Evolutionary conservation across 2,113 vertebrate species (phyloP), one percentile per base, ranked within the genome.

Genomic region (Chaetorhynchus papuensis): DNA sequence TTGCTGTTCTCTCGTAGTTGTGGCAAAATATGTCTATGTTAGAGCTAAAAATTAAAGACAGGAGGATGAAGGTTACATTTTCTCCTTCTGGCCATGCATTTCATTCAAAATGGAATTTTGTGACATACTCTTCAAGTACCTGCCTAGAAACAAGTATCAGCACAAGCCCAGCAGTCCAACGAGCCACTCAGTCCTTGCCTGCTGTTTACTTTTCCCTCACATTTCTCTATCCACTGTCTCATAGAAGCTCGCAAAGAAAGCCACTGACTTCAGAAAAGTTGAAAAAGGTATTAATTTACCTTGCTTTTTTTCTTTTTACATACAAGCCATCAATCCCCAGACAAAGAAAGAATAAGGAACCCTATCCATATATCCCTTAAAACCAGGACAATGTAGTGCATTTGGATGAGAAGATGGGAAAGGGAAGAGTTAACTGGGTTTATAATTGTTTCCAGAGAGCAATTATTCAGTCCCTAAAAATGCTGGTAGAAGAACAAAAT

Each of bases 391-490:
- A 66, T 75, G 52, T 26, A 75, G 56, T 42, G 41, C 18, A 7
- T 41, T 83, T 76, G 31, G 64, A 90, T 93, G 31, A 87, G 69
- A 95, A 84, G n/a, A 56, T 35, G 35, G 42, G 85, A 90, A 94
- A 91, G 10, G 57, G n/a, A 90, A 89, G 96, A 90, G 86, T 96
- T 97, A 95, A 95, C 31, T 30, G 71, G 79, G 49, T 86, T 94
- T 93, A 57, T 87, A 94, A 92, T 89, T 89, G 80, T 92, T 89
- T 96, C 88, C 88, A 89, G 77, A 90, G 64, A 93, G 72, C 65
- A 96, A 82, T 96, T 95, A 93, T 92, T 82, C 90, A 82, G 76
- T 69, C 72, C 69, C 83, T 96, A 89, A 93, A 97, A 97, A 92
- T 82, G 77, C 65, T 89, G 44, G 60, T 94, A 53, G 83, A 77